phyloP scores from a whole-genome alignment of 2,113 vertebrate genomes.

The Neopipo cinnamomea region DNA sequence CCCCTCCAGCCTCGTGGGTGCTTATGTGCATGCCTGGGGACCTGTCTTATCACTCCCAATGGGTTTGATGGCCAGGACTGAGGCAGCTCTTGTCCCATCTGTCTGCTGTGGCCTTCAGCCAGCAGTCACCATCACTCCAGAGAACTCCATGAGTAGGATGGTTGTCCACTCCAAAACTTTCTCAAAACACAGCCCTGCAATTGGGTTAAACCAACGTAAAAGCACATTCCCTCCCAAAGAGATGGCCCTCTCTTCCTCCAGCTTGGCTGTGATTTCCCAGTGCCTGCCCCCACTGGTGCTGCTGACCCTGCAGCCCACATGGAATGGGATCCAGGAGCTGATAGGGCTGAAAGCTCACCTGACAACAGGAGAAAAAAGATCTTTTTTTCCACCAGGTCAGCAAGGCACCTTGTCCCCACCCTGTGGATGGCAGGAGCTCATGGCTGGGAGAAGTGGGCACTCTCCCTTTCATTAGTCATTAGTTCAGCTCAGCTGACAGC shows the following conservation, averaged over 20 bases:
- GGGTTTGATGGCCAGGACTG: neutral
- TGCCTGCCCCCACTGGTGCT: rapidly evolving
- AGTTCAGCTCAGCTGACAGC: neutral
- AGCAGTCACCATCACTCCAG: neutral
- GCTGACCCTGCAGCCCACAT: neutral
- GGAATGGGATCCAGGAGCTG: neutral
- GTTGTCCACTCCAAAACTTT: neutral
- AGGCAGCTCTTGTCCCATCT: neutral
- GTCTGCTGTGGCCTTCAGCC: neutral
- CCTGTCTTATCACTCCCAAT: rapidly evolving
- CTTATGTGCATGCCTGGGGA: rapidly evolving
- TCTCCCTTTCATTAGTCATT: neutral
- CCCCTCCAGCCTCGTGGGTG: rapidly evolving
- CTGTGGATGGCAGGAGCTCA: neutral
- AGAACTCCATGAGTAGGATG: rapidly evolving
- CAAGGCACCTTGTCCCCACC: neutral
- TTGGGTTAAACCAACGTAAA: neutral
- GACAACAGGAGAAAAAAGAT: neutral
- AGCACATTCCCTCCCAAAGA: neutral
- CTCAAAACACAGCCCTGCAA: neutral
- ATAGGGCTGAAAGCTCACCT: neutral
- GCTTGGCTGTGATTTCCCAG: neutral
- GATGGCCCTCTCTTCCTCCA: neutral
- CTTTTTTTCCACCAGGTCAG: neutral
- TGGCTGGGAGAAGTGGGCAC: neutral